These are phyloP conservation scores for Ophion costatus DNA, from an alignment of 2,888 invertebrate genomes.

Conservation along the genomic window DNA sequence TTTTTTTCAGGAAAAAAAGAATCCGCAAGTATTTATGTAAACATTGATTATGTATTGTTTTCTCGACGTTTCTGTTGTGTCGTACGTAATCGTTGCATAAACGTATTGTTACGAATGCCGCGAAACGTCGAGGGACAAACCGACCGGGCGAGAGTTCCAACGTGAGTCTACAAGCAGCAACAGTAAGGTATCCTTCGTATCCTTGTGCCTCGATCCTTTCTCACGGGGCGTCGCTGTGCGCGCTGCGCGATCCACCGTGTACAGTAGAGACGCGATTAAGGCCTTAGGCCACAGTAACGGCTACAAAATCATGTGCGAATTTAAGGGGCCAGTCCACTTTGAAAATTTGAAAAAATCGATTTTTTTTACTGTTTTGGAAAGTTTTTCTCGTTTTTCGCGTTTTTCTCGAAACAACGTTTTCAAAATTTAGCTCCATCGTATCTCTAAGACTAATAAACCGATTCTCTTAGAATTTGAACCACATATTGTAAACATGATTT, in stretches of 20 bases:
- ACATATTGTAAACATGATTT: too few relatives aligned
- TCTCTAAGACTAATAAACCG: too few relatives aligned
- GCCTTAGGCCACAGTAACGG: too few relatives aligned
- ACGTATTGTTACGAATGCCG: conserved; percentile 13
- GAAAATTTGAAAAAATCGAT: too few relatives aligned
- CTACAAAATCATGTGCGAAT: too few relatives aligned
- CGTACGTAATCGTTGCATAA: background rate
- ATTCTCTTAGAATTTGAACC: too few relatives aligned
- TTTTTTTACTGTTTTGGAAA: too few relatives aligned
- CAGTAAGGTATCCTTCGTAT: conserved; percentile 45
- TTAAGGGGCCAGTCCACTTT: too few relatives aligned
- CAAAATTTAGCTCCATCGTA: too few relatives aligned
- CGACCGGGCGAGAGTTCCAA: conserved; percentile 38
- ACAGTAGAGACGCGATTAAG: conserved; percentile 13
- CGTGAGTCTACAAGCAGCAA: conserved; percentile 45
- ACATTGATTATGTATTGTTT: background rate
- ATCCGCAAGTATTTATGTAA: background rate
- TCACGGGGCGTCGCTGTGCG: conserved; percentile 46
- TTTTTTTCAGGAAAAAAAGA: too few relatives aligned
- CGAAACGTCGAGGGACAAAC: conserved; percentile 20
- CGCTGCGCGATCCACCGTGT: conserved; percentile 17
- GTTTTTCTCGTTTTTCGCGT: too few relatives aligned
- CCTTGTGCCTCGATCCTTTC: conserved; percentile 56
- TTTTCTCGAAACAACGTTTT: too few relatives aligned
- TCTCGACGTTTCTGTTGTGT: background rate